Conservation (phyloP, 2,797 vertebrate species). For the Morelia viridis region DNA sequence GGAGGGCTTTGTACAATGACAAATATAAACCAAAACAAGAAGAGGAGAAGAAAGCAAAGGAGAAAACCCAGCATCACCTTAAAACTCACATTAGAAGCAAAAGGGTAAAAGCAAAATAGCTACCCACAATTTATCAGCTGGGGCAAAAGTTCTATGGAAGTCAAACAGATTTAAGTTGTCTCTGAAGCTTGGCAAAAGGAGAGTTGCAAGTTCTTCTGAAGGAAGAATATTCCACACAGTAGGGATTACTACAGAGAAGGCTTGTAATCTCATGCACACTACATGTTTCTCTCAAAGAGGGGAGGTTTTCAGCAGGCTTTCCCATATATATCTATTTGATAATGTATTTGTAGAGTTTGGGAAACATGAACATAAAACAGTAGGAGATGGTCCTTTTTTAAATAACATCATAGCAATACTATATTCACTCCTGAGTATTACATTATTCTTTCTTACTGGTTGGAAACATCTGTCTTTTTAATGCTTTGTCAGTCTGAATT, state of each 20-base stretch:
- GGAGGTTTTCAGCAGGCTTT: neutral
- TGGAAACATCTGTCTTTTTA: slow-evolving; percentile 30
- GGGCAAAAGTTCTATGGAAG: neutral
- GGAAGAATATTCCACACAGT: neutral
- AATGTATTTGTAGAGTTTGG: neutral
- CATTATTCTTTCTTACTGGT: neutral
- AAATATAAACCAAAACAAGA: neutral
- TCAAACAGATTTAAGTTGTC: neutral
- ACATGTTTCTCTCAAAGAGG: neutral
- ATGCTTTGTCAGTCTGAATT: slow-evolving; percentile 32
- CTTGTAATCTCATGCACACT: neutral
- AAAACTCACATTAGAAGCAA: neutral
- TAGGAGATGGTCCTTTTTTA: neutral
- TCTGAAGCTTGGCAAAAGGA: neutral
- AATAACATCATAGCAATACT: neutral
- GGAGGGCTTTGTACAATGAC: neutral
- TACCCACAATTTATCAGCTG: neutral
- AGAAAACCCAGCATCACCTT: neutral
- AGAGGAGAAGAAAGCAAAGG: neutral
- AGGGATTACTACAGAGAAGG: neutral
- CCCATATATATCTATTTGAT: neutral
- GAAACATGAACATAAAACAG: neutral
- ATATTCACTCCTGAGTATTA: neutral
- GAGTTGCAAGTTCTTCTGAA: neutral
- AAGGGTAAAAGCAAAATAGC: neutral